Conservation (phyloP, 2,888 invertebrate species). For the Pollenia labialis region DNA sequence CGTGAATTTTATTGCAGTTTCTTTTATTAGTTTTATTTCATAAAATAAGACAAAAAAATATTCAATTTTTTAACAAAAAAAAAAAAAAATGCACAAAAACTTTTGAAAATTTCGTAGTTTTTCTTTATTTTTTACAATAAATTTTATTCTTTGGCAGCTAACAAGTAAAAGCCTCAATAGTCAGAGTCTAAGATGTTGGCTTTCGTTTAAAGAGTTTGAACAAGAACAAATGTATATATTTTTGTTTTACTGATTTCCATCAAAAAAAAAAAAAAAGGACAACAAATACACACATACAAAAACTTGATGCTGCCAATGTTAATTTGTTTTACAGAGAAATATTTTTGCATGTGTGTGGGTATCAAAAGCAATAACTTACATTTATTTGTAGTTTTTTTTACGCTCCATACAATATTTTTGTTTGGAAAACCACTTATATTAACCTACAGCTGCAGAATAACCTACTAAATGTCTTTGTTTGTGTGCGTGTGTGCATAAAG, state of each 20-base stretch:
- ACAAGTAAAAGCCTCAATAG: conserved; percentile 45
- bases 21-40: conserved; percentile 6
- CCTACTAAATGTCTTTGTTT: neutral
- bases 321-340: conserved; percentile 31
- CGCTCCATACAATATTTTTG: conserved; percentile 17
- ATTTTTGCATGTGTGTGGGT: neutral
- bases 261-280: neutral
- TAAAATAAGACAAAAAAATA: conserved; percentile 19
- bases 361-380: conserved; percentile 18
- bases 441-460: conserved; percentile 16
- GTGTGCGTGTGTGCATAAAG: neutral
- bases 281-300: conserved; percentile 5
- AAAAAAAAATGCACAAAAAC: neutral
- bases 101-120: conserved; percentile 17
- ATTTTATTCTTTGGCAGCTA: conserved; percentile 48
- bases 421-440: conserved; percentile 47
- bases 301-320: conserved; percentile 50
- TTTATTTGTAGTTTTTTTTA: conserved; percentile 8
- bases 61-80: conserved; percentile 7
- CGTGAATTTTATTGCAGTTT: neutral
- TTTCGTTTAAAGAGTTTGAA: neutral
- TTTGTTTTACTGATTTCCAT: neutral
- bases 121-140: conserved; percentile 14
- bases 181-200: neutral
- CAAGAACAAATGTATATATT: neutral